These are phyloP conservation scores for Mobula hypostoma DNA, from an alignment of 2,113 vertebrate species.

Conservation along the genomic window DNA sequence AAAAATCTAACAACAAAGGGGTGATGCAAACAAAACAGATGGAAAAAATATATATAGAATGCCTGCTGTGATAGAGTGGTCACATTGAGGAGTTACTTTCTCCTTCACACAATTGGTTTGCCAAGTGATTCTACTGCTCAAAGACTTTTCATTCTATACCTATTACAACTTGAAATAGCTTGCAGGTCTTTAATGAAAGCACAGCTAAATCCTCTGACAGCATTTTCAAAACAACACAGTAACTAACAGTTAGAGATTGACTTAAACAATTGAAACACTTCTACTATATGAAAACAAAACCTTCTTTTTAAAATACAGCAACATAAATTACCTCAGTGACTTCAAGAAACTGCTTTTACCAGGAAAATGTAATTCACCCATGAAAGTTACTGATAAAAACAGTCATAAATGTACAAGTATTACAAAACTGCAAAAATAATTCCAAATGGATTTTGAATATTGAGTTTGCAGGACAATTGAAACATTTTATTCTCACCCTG, in stretches of 20 bases:
- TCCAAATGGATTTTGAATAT: not conserved
- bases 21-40: not conserved
- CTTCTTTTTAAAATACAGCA: not conserved
- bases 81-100: not conserved
- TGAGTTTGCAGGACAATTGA: too few relatives aligned
- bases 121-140: not conserved
- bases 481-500: too few relatives aligned
- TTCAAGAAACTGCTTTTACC: too few relatives aligned
- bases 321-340: not conserved
- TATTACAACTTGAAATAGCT: not conserved
- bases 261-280: not conserved
- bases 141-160: not conserved
- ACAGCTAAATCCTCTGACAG: not conserved
- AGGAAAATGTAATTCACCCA: too few relatives aligned
- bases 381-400: not conserved
- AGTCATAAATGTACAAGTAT: not conserved
- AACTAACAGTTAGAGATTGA: not conserved
- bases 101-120: not conserved
- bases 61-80: too few relatives aligned
- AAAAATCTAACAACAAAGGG: not conserved
- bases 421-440: not conserved
- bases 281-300: not conserved
- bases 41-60: not conserved
- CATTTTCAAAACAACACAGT: not conserved
- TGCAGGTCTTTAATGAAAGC: not conserved